Evolutionary conservation across 2,797 vertebrate genomes (phyloP).

Genomic region (Myotis findleyi): DNA sequence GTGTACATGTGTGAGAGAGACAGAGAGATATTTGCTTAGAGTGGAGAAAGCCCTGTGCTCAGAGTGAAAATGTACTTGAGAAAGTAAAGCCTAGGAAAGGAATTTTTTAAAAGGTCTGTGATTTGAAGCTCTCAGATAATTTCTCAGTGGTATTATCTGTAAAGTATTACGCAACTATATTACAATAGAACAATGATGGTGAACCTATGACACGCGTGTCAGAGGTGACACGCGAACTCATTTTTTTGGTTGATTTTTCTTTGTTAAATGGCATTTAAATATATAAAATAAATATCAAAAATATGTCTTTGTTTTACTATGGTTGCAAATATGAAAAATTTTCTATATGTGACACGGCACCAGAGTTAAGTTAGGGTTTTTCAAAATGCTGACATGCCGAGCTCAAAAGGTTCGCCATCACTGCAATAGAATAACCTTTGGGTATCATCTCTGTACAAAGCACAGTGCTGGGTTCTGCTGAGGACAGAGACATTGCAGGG

Average conservation of each 20-base stretch:
- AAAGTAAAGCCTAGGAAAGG: constrained; percentile 33
- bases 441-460: neutral
- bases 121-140: constrained; percentile 7
- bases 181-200: no score
- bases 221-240: no score
- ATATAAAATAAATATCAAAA: no score
- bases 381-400: no score
- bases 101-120: neutral
- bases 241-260: no score
- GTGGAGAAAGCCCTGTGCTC: neutral
- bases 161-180: neutral
- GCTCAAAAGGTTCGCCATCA: no score
- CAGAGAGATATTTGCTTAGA: neutral
- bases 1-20: neutral
- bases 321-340: no score
- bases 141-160: neutral
- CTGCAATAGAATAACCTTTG: neutral
- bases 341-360: no score
- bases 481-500: neutral
- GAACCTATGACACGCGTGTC: no score
- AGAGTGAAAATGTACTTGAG: neutral
- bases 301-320: no score
- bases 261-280: no score
- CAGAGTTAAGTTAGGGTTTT: no score
- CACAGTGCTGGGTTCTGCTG: neutral